A percentile compares a stretch with the other conserved stretches of the same genome.
These are phyloP conservation scores for Catharus bicknelli DNA, from an alignment of 2,113 vertebrate species.

Conservation along the genomic window DNA sequence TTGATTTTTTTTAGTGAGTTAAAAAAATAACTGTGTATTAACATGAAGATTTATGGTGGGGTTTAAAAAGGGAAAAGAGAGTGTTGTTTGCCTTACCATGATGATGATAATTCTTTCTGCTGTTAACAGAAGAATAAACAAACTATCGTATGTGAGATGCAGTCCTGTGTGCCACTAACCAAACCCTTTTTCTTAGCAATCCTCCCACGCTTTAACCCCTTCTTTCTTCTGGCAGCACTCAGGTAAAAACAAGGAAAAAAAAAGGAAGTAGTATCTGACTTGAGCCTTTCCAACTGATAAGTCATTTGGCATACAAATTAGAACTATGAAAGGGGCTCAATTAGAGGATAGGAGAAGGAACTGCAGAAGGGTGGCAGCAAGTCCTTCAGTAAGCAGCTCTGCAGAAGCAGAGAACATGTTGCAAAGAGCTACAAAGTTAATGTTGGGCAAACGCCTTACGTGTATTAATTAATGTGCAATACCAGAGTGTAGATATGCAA, in stretches of 20 bases:
- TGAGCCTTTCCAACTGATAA: conserved; percentile 42
- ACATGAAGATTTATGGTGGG: background rate
- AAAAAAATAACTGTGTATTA: background rate
- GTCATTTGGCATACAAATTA: conserved; percentile 57
- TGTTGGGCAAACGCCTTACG: conserved; percentile 41
- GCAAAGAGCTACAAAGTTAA: conserved; percentile 47
- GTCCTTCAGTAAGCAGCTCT: conserved; percentile 59
- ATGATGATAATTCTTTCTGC: conserved; percentile 64
- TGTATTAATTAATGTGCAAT: conserved; percentile 51
- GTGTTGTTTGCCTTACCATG: conserved; percentile 74
- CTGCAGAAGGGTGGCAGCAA: conserved; percentile 67
- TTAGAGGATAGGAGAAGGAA: conserved; percentile 65
- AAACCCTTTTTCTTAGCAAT: conserved; percentile 57
- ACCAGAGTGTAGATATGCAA: background rate
- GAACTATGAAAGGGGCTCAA: conserved; percentile 29
- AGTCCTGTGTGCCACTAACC: conserved; percentile 48
- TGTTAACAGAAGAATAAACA: conserved; percentile 63
- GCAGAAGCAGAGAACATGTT: conserved; percentile 43
- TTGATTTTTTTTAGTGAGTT: background rate
- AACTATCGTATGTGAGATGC: conserved; percentile 34
- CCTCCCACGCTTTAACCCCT: conserved; percentile 62
- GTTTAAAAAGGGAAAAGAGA: conserved; percentile 25
- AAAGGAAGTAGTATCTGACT: conserved; percentile 45
- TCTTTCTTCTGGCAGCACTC: conserved; percentile 34
- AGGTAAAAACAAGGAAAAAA: conserved; percentile 19